Evolutionary conservation across 1,140 invertebrate species (phyloP).

Genomic region (Aphaenogaster floridana): DNA sequence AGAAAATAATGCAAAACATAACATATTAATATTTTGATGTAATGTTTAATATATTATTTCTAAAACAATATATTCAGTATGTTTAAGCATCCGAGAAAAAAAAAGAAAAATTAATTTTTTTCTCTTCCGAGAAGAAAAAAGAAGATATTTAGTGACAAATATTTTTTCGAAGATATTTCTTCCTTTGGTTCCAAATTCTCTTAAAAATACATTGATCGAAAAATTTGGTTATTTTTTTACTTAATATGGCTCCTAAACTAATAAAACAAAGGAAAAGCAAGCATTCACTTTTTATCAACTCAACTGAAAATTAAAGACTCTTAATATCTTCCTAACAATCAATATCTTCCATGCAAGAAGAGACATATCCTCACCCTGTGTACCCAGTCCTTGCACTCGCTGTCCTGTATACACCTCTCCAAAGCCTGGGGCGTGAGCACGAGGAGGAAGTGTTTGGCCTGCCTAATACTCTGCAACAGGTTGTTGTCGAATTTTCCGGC

Average conservation of each 20-base stretch:
- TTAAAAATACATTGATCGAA: background rate
- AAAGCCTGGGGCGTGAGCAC: slow-evolving; percentile 98
- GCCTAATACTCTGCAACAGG: slow-evolving; percentile 97
- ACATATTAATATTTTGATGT: too few species aligned
- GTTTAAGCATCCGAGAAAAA: too few species aligned
- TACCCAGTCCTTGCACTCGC: slow-evolving; percentile 99
- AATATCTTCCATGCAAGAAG: background rate
- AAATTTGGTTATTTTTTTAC: background rate
- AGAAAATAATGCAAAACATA: too few species aligned
- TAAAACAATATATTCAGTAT: too few species aligned
- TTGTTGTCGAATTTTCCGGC: slow-evolving; percentile 99
- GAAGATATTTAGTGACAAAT: background rate
- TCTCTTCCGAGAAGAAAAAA: background rate
- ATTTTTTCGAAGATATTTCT: background rate
- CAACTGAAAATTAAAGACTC: background rate
- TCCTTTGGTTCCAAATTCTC: background rate
- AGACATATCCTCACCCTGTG: slow-evolving; percentile 91
- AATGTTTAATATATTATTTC: too few species aligned
- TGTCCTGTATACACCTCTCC: slow-evolving; percentile 97
- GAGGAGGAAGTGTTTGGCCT: slow-evolving; percentile 98
- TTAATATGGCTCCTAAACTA: background rate
- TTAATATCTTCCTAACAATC: slow-evolving; percentile 14
- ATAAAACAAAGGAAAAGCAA: background rate
- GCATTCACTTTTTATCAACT: background rate
- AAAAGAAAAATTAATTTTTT: too few species aligned